Evolutionary conservation across 2,888 invertebrate genomes (phyloP).

Genomic region (Dicroscelio sp.): DNA sequence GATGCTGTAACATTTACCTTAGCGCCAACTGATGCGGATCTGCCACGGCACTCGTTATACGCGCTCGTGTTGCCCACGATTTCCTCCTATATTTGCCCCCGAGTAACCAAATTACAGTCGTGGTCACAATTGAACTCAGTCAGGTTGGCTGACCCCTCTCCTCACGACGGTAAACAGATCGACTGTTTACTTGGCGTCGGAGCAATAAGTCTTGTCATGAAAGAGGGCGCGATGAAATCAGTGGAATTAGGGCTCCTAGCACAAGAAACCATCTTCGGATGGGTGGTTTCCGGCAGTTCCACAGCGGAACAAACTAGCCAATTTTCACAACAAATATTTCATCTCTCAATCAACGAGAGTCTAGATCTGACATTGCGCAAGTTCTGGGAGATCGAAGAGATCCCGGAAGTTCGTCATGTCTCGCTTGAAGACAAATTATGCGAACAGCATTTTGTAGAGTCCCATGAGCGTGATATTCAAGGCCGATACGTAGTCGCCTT

Average conservation of each 20-base stretch:
- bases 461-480: background rate
- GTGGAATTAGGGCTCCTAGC: background rate
- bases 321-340: background rate
- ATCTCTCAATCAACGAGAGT: too few species aligned
- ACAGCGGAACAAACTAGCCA: too few species aligned
- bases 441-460: background rate
- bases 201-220: background rate
- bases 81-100: background rate
- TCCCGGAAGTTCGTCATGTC: background rate
- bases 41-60: background rate
- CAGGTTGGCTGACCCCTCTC: background rate
- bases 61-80: background rate
- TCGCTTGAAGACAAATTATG: background rate
- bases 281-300: conserved; percentile 12
- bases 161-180: background rate
- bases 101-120: background rate
- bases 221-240: background rate
- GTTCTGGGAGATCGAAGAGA: conserved; percentile 15
- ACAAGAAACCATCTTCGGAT: conserved; percentile 16
- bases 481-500: background rate
- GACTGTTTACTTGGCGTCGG: background rate
- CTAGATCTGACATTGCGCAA: background rate
- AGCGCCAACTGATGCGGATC: too few species aligned
- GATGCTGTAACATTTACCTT: too few species aligned
- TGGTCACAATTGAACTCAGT: background rate